phyloP scores from a whole-genome alignment of 2,888 invertebrate species.

The Anorthoa munda region DNA sequence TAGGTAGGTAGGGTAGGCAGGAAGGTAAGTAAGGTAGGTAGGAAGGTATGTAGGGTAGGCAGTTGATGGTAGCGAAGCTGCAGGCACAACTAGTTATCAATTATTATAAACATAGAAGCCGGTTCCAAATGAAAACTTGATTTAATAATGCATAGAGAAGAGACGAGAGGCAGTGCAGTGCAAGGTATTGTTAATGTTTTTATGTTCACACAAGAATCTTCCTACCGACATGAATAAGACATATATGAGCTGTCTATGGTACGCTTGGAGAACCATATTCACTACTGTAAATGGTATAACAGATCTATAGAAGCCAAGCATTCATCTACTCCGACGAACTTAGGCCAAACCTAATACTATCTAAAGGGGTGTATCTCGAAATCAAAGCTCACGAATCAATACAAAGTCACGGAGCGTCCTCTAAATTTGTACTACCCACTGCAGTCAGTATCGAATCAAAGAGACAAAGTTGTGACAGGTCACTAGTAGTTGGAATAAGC shows the following conservation, averaged over 20 bases:
- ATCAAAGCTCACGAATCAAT: constrained; percentile 35
- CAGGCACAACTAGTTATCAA: too few relatives aligned
- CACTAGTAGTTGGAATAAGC: constrained; percentile 21
- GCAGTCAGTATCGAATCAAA: constrained; percentile 11
- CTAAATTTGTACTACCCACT: constrained; percentile 7
- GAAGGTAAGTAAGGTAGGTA: too few relatives aligned
- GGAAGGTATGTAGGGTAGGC: too few relatives aligned
- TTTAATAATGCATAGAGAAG: neutral
- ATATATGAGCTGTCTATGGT: rapidly evolving
- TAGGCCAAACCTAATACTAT: neutral
- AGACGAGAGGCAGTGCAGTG: too few relatives aligned
- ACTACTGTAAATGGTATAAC: neutral
- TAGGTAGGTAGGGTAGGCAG: too few relatives aligned
- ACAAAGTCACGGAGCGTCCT: constrained; percentile 19
- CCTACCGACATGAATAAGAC: too few relatives aligned
- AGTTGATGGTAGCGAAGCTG: too few relatives aligned
- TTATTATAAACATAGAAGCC: neutral
- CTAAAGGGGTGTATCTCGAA: constrained; percentile 23
- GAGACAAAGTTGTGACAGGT: constrained; percentile 25
- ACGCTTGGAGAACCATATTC: neutral
- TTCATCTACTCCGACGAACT: neutral
- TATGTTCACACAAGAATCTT: neutral
- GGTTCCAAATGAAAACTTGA: neutral
- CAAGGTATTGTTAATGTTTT: neutral
- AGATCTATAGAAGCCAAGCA: neutral